phyloP scores from a whole-genome alignment of 1,140 invertebrate species.

The Homarus americanus region DNA sequence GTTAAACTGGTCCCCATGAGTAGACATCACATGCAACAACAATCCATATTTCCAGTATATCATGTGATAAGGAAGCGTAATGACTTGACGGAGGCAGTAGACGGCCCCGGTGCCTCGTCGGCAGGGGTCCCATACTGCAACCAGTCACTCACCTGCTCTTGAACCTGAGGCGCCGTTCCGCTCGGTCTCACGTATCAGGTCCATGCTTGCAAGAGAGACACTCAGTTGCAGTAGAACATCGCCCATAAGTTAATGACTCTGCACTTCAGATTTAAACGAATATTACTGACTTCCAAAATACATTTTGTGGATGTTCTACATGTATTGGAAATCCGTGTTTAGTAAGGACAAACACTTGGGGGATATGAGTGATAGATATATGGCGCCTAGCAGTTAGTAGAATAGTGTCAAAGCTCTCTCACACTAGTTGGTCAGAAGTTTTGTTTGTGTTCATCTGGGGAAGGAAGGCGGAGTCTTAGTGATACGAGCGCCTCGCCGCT shows the following conservation, averaged over 20 bases:
- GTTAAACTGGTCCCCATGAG: slow-evolving; percentile 36
- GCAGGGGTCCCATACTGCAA: neutral
- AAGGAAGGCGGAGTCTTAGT: neutral
- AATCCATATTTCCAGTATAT: slow-evolving; percentile 56
- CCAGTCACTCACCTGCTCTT: slow-evolving; percentile 71
- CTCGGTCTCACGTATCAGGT: slow-evolving; percentile 71
- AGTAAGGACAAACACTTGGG: neutral
- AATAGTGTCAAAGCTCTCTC: neutral
- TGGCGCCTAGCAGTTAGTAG: neutral
- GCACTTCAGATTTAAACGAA: neutral
- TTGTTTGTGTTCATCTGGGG: neutral
- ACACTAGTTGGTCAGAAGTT: neutral
- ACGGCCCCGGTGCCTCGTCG: neutral
- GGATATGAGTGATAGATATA: too few relatives aligned
- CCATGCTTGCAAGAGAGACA: slow-evolving; percentile 74
- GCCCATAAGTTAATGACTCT: neutral
- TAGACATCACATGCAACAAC: slow-evolving; percentile 42
- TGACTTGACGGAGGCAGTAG: neutral
- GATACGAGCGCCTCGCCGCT: too few relatives aligned
- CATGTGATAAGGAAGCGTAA: slow-evolving; percentile 29
- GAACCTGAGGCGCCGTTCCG: slow-evolving; percentile 71
- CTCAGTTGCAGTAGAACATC: slow-evolving; percentile 44
- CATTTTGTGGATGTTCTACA: neutral
- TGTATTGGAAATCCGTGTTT: neutral
- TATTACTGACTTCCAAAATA: neutral